Base-by-base conservation (phyloP, 2,888 invertebrate genomes). In the Ectobius pallidus region DNA sequence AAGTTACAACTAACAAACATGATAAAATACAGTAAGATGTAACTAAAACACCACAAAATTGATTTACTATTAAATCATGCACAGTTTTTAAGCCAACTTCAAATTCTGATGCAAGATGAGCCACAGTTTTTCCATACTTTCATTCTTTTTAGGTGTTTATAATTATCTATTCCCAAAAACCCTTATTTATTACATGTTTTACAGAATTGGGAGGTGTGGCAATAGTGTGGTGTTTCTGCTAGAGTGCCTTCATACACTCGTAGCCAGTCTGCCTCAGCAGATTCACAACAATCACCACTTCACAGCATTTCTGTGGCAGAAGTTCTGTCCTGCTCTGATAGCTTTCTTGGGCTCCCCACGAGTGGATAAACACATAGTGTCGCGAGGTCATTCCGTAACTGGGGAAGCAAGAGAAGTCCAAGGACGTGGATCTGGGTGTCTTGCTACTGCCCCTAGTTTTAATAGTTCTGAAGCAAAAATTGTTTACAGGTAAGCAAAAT, bases 281-380 rank as follows among this genome's bases (percentile, higher is more conserved):
- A 93, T 94, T 9, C 92, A 93, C 78, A 90, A 91, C 1, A 94
- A 94, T 84, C 89, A 90, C 0, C 94, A 95, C 82, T 95, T 95
- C 80, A 93, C 93, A 1, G 93, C 93, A 3, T 94, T 95, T 80
- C 85, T 95, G 11, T 95, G 97, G 97, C 95, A 96, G 82, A 92
- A 95, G 79, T 92, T 97, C 80, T 96, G 96, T 79, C 97, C 97
- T 0, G 92, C 94, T 0, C 84, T 97, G 76, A 92, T 97, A 71
- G 92, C 94, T 0, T 91, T 96, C 73, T 86, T 97, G 2, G 96
- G 96, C 0, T 93, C 95, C 9, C 96, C 96, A 0, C 88, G 93
- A 69, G 90, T 94, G 74, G 94, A 94, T 78, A 92, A 92, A 80
- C 92, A 91, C 79, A 91, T 91, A 74, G 90, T 90, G 65, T 91